Percentiles rank a stretch among this genome's conserved stretches.
phyloP scores from a whole-genome alignment of 2,888 invertebrate genomes.

The Apodemia duryi region DNA sequence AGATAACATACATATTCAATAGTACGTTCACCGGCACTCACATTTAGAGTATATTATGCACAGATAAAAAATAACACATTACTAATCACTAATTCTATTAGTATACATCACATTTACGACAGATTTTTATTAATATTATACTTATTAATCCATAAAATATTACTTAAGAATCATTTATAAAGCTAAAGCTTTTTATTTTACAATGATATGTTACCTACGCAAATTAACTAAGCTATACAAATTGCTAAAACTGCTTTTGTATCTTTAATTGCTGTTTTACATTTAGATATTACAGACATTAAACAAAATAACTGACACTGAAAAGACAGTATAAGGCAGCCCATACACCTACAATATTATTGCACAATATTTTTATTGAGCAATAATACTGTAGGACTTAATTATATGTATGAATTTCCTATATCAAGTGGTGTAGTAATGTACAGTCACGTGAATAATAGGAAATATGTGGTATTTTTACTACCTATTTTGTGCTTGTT shows the following conservation, averaged over 20 bases:
- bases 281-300: not conserved
- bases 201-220: not conserved
- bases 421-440: too few species aligned
- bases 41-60: not conserved
- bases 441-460: too few species aligned
- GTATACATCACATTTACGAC: not conserved
- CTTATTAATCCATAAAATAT: not conserved
- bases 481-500: too few species aligned
- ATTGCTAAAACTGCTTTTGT: not conserved
- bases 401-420: too few species aligned
- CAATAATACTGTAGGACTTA: too few species aligned
- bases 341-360: too few species aligned
- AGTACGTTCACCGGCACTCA: not conserved
- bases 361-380: too few species aligned
- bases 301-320: not conserved
- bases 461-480: too few species aligned
- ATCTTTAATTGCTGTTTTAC: not conserved
- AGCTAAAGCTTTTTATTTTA: not conserved
- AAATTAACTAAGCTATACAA: not conserved
- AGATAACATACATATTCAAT: too few species aligned
- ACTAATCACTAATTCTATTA: not conserved
- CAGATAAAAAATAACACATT: not conserved
- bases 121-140: not conserved
- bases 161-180: not conserved
- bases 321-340: too few species aligned